These are phyloP conservation scores for Ctenicera cuprea DNA, from an alignment of 2,888 invertebrate genomes.

Conservation along the genomic window DNA sequence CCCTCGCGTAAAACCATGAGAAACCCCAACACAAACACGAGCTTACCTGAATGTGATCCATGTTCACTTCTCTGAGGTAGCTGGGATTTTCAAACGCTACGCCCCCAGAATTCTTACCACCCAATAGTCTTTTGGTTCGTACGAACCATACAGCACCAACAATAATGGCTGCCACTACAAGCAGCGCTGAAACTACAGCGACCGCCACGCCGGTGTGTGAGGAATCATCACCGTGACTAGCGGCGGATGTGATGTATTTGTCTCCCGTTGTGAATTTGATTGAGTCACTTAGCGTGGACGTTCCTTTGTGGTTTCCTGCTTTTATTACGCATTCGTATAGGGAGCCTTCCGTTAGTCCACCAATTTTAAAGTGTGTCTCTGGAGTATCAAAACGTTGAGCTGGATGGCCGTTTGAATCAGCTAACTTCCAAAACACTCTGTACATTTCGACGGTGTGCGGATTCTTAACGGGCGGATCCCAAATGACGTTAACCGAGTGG, in stretches of 20 bases:
- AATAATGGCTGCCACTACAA: slow-evolving; percentile 78
- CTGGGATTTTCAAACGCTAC: slow-evolving; percentile 92
- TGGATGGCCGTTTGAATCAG: slow-evolving; percentile 75
- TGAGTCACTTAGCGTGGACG: slow-evolving; percentile 84
- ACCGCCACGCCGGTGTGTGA: slow-evolving; percentile 79
- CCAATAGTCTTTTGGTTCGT: slow-evolving; percentile 78
- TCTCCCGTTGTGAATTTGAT: slow-evolving; percentile 85
- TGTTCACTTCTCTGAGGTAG: slow-evolving; percentile 85
- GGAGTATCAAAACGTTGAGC: slow-evolving; percentile 83
- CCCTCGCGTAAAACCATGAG: neutral
- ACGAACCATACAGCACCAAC: slow-evolving; percentile 79
- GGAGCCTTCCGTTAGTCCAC: slow-evolving; percentile 83
- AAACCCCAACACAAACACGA: slow-evolving; percentile 15
- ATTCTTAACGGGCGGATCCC: slow-evolving; percentile 89
- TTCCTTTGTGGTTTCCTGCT: slow-evolving; percentile 85
- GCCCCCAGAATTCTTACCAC: slow-evolving; percentile 81
- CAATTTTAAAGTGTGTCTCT: slow-evolving; percentile 81
- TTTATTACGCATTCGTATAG: slow-evolving; percentile 88
- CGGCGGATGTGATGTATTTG: slow-evolving; percentile 82
- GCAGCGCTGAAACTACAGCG: slow-evolving; percentile 78
- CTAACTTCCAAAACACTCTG: slow-evolving; percentile 86
- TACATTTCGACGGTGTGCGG: slow-evolving; percentile 89
- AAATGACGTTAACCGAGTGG: slow-evolving; percentile 78
- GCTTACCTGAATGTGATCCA: slow-evolving; percentile 83
- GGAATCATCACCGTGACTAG: slow-evolving; percentile 74